Evolutionary conservation across 2,113 vertebrate genomes (phyloP).

Genomic region (Tragelaphus buxtoni): DNA sequence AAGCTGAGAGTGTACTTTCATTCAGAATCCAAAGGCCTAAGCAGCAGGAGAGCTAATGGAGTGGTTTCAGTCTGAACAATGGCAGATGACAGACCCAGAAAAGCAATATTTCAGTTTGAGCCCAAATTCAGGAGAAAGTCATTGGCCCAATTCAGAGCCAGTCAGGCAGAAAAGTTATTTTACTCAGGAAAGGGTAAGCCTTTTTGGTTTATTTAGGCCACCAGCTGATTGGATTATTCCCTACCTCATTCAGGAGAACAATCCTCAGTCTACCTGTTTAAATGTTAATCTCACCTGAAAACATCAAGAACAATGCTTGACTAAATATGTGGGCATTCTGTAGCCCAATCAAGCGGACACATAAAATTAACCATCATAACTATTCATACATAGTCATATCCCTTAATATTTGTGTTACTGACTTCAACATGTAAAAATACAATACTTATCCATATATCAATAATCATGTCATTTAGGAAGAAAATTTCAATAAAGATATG

Average conservation of each 20-base stretch:
- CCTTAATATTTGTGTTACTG: background rate
- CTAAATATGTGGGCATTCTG: background rate
- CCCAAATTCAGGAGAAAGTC: background rate
- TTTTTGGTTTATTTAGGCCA: background rate
- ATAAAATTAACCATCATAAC: background rate
- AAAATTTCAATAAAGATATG: background rate
- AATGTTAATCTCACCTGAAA: background rate
- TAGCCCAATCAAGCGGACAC: background rate
- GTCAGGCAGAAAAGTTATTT: background rate
- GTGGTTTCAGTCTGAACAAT: background rate
- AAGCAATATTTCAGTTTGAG: background rate
- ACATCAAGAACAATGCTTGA: background rate
- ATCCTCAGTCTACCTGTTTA: background rate
- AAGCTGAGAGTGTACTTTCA: background rate
- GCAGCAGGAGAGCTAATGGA: background rate
- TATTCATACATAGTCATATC: background rate
- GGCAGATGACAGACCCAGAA: background rate
- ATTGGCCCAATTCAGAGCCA: background rate
- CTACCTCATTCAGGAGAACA: background rate
- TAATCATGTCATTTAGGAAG: background rate
- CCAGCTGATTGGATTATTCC: background rate
- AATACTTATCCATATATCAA: background rate
- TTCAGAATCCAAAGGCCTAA: background rate
- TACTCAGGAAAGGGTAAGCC: rapidly evolving
- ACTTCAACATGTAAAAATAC: background rate